A percentile compares a stretch with the other conserved stretches of the same genome.
Evolutionary conservation across 1,140 invertebrate genomes (phyloP).

Genomic region (Odontomachus brunneus): DNA sequence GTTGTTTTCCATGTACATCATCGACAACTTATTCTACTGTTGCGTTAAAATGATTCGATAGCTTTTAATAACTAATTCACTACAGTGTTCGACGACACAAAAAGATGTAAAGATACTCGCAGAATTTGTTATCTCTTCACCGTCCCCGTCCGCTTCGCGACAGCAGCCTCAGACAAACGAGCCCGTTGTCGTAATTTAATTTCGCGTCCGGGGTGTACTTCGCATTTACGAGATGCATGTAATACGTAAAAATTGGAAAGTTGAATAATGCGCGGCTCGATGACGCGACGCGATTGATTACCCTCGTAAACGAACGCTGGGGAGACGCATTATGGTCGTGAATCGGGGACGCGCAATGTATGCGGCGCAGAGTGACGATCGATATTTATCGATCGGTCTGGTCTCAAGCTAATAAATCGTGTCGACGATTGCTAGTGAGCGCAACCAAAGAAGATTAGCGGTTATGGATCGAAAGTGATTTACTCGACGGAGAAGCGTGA

Average conservation of each 20-base stretch:
- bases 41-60: no score
- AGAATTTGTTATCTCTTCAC: background rate
- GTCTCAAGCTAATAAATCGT: constrained; percentile 1
- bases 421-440: background rate
- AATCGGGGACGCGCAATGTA: background rate
- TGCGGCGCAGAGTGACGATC: background rate
- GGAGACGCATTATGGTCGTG: constrained; percentile 12
- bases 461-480: background rate
- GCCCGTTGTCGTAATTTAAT: constrained; percentile 16
- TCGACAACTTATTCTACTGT: no score
- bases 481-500: background rate
- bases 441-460: background rate
- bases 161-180: constrained; percentile 12
- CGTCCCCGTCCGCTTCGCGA: background rate
- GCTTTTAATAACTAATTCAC: no score
- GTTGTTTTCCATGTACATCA: no score
- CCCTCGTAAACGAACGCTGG: constrained; percentile 30
- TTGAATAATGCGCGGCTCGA: constrained; percentile 17
- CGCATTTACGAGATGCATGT: constrained; percentile 16
- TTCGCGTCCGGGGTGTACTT: background rate
- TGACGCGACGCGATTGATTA: constrained; percentile 47
- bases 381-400: constrained; percentile 36
- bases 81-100: no score
- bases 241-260: constrained; percentile 39
- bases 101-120: background rate